Conservation (phyloP, 2,797 vertebrate genomes). For the Enteromius anoplus region DNA sequence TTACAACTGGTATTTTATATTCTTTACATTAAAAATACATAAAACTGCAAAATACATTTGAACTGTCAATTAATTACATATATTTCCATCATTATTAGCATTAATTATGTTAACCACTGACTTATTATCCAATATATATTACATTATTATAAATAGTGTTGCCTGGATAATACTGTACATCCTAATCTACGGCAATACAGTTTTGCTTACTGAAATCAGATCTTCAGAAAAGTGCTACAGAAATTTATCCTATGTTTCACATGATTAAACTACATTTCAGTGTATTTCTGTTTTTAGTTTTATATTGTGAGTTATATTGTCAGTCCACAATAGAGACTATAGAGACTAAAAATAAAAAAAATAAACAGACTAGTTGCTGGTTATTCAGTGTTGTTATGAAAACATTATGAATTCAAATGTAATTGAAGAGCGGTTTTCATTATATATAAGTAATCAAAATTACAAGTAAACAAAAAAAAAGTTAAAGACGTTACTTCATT, state of each 20-base stretch:
- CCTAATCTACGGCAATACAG: not conserved
- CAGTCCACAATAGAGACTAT: not conserved
- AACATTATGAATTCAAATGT: not conserved
- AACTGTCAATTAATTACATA: not conserved
- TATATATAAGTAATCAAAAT: not conserved
- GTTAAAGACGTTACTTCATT: not conserved
- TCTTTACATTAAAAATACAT: not conserved
- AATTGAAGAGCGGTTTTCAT: not conserved
- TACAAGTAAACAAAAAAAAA: not conserved
- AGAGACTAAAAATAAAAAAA: too few species aligned
- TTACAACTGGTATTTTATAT: not conserved
- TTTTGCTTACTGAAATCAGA: not conserved
- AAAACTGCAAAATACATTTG: not conserved
- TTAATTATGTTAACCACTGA: not conserved
- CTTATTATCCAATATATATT: not conserved
- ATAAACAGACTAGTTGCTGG: not conserved
- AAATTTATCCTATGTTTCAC: not conserved
- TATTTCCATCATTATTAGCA: not conserved
- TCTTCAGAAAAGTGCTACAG: not conserved
- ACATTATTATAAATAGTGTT: not conserved
- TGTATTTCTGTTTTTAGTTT: not conserved
- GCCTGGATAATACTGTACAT: not conserved
- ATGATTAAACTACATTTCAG: conserved; percentile 3
- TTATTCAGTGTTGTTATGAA: not conserved
- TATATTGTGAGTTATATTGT: too few species aligned